Base-by-base conservation (phyloP, 2,113 vertebrate genomes). In the Zosterops lateralis region DNA sequence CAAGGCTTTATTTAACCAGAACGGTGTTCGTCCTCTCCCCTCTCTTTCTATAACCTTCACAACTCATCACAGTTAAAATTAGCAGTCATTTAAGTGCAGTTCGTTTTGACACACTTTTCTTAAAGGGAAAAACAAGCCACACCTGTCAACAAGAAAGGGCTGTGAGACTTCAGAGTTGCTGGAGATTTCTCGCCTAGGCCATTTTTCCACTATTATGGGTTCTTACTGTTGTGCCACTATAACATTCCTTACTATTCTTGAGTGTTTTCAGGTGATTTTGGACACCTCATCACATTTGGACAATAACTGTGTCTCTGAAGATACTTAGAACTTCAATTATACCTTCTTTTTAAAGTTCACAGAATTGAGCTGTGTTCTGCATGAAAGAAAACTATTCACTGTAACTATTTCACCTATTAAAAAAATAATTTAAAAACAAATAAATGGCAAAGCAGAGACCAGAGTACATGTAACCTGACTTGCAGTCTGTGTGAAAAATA, bases 171-270 rank as follows among this genome's bases (percentile, higher is more conserved):
- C 5, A 44, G 58, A 76, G 45, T 48, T 70, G 29, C n/a, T 48
- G 38, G 14, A 47, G 15, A 22, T 38, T 90, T 68, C 83, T 76
- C 54, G 78, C 7, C 1, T 38, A 42, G 34, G 26, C 54, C 3
- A 0, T 53, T 87, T 72, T 83, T n/a, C n/a, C 45, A 44, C 34
- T 47, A 9, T 40, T 54, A 19, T 0, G 0, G 20, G 21, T 38
- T 75, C 65, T 72, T 79, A 12, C 44, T 42, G 8, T 50, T 73
- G 18, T 51, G 18, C 17, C 1, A 1, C 9, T 61, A 7, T 72
- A 45, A 58, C 25, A 16, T 57, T 42, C 13, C 53, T 48, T 62
- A 25, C 45, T 76, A 3, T 40, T 53, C 19, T 76, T 50, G 24
- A 48, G 17, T 76, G n/a, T 60, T 9, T 51, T 40, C 40, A 42